Percentiles rank a stretch among this genome's conserved stretches.
Evolutionary conservation across 2,888 invertebrate genomes (phyloP).

Genomic region (Dynastes tityus): DNA sequence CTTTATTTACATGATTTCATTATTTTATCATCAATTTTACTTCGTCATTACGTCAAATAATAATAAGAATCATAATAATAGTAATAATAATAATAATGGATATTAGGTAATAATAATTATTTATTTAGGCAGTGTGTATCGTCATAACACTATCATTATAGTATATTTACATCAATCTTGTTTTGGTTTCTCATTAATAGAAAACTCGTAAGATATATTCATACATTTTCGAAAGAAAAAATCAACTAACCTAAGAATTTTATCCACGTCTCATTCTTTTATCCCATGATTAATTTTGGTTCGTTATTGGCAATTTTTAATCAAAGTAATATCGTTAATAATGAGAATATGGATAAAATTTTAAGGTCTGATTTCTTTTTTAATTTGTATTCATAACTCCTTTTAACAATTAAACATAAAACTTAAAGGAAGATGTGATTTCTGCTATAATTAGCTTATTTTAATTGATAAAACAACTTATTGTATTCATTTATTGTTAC

Average conservation of each 20-base stretch:
- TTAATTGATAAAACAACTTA: neutral
- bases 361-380: conserved; percentile 34
- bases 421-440: neutral
- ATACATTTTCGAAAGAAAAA: conserved; percentile 54
- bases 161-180: conserved; percentile 69
- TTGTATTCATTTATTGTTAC: too few species aligned
- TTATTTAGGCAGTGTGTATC: conserved; percentile 72
- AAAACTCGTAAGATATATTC: conserved; percentile 63
- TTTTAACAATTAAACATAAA: conserved; percentile 11
- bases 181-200: conserved; percentile 57
- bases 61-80: conserved; percentile 48
- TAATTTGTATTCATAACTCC: conserved; percentile 25
- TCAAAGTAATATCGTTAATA: too few species aligned
- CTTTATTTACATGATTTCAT: conserved; percentile 40
- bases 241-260: neutral
- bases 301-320: too few species aligned
- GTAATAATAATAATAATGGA: conserved; percentile 49
- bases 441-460: too few species aligned
- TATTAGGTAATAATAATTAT: conserved; percentile 69
- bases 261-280: neutral
- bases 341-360: neutral
- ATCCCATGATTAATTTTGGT: neutral
- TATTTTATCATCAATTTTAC: conserved; percentile 36
- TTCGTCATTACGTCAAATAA: conserved; percentile 26
- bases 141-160: conserved; percentile 67